Base-by-base conservation (phyloP, 1,140 invertebrate species). In the Hydropsyche tenuis region DNA sequence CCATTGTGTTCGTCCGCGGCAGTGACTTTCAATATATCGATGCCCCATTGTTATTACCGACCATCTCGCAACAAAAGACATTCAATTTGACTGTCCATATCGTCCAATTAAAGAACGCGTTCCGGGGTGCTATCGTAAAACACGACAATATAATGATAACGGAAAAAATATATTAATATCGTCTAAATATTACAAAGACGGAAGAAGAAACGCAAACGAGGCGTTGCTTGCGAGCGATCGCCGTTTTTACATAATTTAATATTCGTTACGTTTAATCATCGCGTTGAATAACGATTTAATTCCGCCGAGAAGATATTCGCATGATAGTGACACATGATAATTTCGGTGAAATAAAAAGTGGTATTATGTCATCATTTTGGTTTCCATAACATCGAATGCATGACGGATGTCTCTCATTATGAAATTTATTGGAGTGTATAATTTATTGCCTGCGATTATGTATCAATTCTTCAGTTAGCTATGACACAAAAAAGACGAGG, bases 381-480 rank as follows among this genome's bases (percentile, higher is more conserved):
- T 48, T 48, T 48, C 45, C 20, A 60, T 48, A 60, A 2, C 9
- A 7, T 65, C 30, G 30, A 5, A 18, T 22, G n/a, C 65, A 43
- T 68, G 65, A 68, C 65, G 65, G 65, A 68, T 68, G 43, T 51
- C 48, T 22, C 45, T 51, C 65, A 25, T 68, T 68, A 68, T 45
- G 65, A 68, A 68, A 68, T 68, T 68, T 68, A 68, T 68, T 68
- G 65, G 65, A 68, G 65, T 68, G 65, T 68, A 68, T 68, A 68
- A 68, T 68, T 68, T 68, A 68, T 68, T 68, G 45, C 43, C n/a
- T 37, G 65, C 23, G 43, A 68, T 68, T 68, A 68, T 68, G 65
- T 68, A 68, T 68, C 43, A 68, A 48, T 68, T 68, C 45, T 68
- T 42, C 16, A 3, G 11, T 48, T 4, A 14, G 16, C 16, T 7